phyloP scores from a whole-genome alignment of 2,113 vertebrate species.

The Miniopterus natalensis region DNA sequence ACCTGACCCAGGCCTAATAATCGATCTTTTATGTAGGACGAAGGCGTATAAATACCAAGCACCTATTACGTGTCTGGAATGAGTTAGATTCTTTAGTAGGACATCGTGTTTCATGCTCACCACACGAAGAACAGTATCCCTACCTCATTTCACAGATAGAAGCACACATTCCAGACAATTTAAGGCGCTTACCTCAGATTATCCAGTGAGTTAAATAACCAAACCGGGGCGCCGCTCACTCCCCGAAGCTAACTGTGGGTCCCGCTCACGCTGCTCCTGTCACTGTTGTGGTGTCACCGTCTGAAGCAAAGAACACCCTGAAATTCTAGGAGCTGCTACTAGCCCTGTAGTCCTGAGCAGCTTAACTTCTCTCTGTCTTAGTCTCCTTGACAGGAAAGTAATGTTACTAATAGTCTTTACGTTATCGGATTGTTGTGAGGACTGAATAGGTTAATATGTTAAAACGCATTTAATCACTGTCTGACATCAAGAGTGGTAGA shows the following conservation, averaged over 20 bases:
- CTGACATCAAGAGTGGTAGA: neutral
- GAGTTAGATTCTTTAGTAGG: neutral
- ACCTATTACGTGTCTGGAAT: neutral
- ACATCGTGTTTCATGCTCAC: neutral
- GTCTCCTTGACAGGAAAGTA: neutral
- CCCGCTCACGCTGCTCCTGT: neutral
- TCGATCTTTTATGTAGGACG: neutral
- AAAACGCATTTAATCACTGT: neutral
- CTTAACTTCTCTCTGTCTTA: neutral
- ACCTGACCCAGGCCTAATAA: neutral
- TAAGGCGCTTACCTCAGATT: neutral
- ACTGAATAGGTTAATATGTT: neutral
- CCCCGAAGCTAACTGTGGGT: neutral
- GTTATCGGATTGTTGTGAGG: neutral
- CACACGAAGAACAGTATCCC: accelerated
- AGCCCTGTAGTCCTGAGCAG: neutral
- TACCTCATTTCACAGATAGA: neutral
- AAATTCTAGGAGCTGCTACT: neutral
- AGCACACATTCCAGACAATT: neutral
- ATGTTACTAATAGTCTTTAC: neutral
- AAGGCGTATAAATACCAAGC: neutral
- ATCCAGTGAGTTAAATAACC: neutral
- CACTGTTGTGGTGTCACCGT: neutral
- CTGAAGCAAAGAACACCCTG: neutral
- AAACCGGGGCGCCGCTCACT: neutral